A percentile compares a stretch with the other conserved stretches of the same genome.
Conservation (phyloP, 2,113 vertebrate genomes). For the Sinocyclocheilus anshuiensis region DNA sequence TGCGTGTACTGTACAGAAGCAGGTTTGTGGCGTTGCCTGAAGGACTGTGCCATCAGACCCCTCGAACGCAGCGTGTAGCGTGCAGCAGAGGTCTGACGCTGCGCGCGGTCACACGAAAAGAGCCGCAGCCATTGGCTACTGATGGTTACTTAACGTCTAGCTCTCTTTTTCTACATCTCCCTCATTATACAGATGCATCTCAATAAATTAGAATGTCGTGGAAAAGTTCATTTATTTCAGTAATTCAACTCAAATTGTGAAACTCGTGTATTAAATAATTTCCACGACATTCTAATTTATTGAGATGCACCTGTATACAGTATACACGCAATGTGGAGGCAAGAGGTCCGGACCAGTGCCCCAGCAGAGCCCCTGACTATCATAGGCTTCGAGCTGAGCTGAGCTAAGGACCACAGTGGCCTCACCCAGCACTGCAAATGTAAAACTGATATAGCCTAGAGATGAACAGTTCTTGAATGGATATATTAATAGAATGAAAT, state of each 20-base stretch:
- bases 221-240: too few species aligned
- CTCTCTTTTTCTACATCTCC: constrained; percentile 1
- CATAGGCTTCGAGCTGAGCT: not conserved
- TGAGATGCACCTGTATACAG: too few species aligned
- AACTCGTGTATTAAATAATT: too few species aligned
- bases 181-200: too few species aligned
- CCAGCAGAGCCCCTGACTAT: not conserved
- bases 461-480: too few species aligned
- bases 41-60: not conserved
- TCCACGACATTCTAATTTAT: too few species aligned
- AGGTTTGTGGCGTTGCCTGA: not conserved
- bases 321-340: not conserved
- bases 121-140: constrained; percentile 21
- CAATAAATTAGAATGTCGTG: too few species aligned
- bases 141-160: not conserved
- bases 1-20: not conserved
- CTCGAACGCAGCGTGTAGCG: not conserved
- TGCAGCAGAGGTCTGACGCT: constrained; percentile 2
- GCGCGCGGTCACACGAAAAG: not conserved
- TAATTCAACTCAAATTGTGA: too few species aligned
- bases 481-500: not conserved
- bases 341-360: not conserved
- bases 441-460: not conserved
- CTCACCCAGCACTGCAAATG: too few species aligned
- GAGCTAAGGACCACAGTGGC: too few species aligned